phyloP scores from a whole-genome alignment of 1,140 invertebrate species.

The Ptiloglossa arizonensis region DNA sequence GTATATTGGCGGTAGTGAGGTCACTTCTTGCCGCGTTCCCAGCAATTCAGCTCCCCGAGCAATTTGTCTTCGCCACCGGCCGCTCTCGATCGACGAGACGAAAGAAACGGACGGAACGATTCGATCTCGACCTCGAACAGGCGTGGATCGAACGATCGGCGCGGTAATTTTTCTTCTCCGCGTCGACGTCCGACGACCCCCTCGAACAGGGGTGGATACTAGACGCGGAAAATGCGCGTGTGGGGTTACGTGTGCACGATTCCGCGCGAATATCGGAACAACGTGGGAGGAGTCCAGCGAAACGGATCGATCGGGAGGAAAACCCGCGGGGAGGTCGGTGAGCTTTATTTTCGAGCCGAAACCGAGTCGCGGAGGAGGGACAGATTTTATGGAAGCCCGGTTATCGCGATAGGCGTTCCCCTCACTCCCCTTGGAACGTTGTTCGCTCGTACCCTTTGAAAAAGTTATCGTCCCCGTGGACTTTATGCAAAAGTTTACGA shows the following conservation, averaged over 20 bases:
- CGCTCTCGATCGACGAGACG: not conserved
- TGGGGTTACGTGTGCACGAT: not conserved
- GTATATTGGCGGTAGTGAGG: not conserved
- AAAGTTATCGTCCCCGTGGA: not conserved
- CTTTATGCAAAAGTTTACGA: conserved; percentile 33
- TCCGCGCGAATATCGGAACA: conserved; percentile 21
- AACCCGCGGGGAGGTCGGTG: not conserved
- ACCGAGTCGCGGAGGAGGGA: not conserved
- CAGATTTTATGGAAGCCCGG: conserved; percentile 5
- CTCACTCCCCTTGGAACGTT: too few species aligned
- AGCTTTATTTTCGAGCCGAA: conserved; percentile 5
- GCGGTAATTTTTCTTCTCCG: conserved; percentile 26
- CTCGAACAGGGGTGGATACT: conserved; percentile 13
- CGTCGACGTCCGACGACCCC: too few species aligned
- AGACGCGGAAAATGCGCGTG: not conserved
- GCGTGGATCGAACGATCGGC: not conserved
- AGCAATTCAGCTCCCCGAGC: conserved; percentile 12
- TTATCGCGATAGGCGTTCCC: not conserved
- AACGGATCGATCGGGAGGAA: conserved; percentile 34
- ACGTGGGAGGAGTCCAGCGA: conserved; percentile 20
- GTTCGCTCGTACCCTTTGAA: not conserved
- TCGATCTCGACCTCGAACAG: not conserved
- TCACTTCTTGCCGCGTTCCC: conserved; percentile 25
- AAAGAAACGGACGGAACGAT: conserved; percentile 8
- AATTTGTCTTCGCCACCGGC: conserved; percentile 37